Evolutionary conservation across 2,113 vertebrate genomes (phyloP).

Genomic region (Chaetodon trifascialis): DNA sequence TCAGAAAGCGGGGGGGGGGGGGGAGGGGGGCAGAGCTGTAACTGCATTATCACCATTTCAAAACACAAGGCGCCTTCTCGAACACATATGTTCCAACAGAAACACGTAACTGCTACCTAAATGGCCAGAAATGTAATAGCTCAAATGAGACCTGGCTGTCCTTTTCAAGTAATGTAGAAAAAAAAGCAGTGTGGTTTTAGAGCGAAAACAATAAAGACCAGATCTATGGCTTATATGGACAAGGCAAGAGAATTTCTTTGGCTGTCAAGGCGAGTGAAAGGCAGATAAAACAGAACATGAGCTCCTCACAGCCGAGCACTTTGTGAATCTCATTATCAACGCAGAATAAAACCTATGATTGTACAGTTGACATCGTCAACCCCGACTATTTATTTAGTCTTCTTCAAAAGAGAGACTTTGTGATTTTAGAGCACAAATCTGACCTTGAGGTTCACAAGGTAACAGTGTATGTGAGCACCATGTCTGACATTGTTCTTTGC

Average conservation of each 20-base stretch:
- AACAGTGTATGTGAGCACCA: constrained; percentile 54
- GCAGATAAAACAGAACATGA: constrained; percentile 29
- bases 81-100: constrained; percentile 36
- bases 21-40: constrained; percentile 29
- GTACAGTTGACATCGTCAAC: constrained; percentile 37
- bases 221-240: constrained; percentile 71
- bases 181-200: constrained; percentile 67
- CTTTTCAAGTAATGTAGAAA: constrained; percentile 89
- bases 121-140: constrained; percentile 78
- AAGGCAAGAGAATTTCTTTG: constrained; percentile 74
- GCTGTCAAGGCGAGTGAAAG: constrained; percentile 63
- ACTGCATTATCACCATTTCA: constrained; percentile 52
- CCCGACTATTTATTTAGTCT: constrained; percentile 47
- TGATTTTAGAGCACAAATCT: constrained; percentile 58
- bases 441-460: constrained; percentile 54
- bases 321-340: constrained; percentile 33
- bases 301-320: constrained; percentile 36
- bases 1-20: constrained; percentile 18
- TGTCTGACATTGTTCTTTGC: constrained; percentile 86
- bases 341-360: constrained; percentile 58
- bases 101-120: constrained; percentile 61
- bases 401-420: background rate
- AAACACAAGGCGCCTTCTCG: constrained; percentile 10
- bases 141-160: constrained; percentile 90
- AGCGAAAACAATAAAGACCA: constrained; percentile 33